A percentile compares a stretch with the other conserved stretches of the same genome.
Evolutionary conservation across 1,140 invertebrate genomes (phyloP).

Genomic region (Diuraphis noxia): DNA sequence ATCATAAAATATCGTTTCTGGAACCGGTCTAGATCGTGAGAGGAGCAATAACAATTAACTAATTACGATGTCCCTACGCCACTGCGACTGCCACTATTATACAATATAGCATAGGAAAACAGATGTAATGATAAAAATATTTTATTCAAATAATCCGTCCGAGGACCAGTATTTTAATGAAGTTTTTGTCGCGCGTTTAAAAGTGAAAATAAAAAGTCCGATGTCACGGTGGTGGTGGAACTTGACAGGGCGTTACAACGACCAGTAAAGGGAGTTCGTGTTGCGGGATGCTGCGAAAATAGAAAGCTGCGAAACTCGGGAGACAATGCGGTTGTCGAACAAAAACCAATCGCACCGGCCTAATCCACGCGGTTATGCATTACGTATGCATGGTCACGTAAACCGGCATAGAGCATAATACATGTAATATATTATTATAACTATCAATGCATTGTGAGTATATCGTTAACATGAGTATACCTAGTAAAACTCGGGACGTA

Average conservation of each 20-base stretch:
- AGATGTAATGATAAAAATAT: not conserved
- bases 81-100: no score
- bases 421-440: not conserved
- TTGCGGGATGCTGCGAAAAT: not conserved
- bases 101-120: not conserved
- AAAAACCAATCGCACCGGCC: not conserved
- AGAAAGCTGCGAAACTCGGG: constrained; percentile 10
- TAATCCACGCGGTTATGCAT: not conserved
- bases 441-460: not conserved
- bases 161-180: not conserved
- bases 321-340: not conserved
- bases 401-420: not conserved
- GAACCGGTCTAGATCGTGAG: not conserved
- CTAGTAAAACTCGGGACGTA: not conserved
- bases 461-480: not conserved
- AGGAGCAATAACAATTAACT: not conserved
- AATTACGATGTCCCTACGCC: not conserved
- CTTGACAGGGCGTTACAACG: not conserved
- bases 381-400: constrained; percentile 38
- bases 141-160: no score
- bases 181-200: not conserved
- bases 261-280: not conserved
- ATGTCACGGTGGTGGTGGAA: not conserved
- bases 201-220: not conserved
- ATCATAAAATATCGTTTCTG: not conserved